These are phyloP conservation scores for Apamea sordens DNA, from an alignment of 2,888 invertebrate genomes.

Conservation along the genomic window DNA sequence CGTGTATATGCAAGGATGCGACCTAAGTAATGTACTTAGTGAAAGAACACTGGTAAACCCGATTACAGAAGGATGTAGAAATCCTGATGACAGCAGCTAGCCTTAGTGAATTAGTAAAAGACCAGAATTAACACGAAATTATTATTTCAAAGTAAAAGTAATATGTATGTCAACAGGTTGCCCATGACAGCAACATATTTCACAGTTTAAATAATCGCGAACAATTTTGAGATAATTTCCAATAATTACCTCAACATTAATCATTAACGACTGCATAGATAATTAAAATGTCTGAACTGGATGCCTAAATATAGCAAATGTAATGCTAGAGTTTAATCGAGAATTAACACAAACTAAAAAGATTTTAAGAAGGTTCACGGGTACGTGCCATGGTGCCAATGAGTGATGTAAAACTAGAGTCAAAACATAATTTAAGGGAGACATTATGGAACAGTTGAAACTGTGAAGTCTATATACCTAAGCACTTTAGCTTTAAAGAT, in stretches of 20 bases:
- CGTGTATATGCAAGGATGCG: not conserved
- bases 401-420: not conserved
- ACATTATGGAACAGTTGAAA: not conserved
- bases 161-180: not conserved
- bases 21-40: not conserved
- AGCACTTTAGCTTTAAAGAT: not conserved
- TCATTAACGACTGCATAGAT: conserved; percentile 17
- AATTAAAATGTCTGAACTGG: conserved; percentile 40
- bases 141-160: not conserved
- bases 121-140: not conserved
- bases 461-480: too few species aligned
- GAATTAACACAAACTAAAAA: not conserved
- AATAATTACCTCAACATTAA: conserved; percentile 26
- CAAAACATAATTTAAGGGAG: too few species aligned
- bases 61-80: not conserved
- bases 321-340: conserved; percentile 28
- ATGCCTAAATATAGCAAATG: conserved; percentile 43
- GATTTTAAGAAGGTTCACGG: conserved; percentile 8
- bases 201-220: conserved; percentile 1
- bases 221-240: conserved; percentile 28
- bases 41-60: not conserved
- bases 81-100: not conserved
- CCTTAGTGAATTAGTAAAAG: not conserved
- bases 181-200: not conserved
- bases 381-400: not conserved